These are phyloP conservation scores for Digitonthophagus gazella DNA, from an alignment of 2,888 invertebrate species.

Conservation along the genomic window DNA sequence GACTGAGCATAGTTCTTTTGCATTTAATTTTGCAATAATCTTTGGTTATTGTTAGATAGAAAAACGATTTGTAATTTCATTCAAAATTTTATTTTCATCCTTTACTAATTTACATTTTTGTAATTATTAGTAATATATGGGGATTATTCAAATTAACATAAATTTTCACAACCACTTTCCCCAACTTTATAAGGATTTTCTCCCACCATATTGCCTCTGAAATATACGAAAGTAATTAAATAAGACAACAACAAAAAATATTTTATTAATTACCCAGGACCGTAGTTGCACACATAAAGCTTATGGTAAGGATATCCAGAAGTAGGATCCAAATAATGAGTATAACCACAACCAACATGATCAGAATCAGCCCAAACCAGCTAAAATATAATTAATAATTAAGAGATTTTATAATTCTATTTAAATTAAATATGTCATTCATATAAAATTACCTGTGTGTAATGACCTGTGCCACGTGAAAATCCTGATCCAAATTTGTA, in stretches of 20 bases:
- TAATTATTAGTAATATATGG: too few relatives aligned
- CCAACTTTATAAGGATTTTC: background rate
- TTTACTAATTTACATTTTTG: too few relatives aligned
- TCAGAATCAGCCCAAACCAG: background rate
- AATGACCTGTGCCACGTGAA: background rate
- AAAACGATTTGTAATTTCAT: too few relatives aligned
- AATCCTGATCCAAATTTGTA: background rate
- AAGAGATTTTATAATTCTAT: background rate
- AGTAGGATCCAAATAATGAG: background rate
- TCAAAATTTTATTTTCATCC: too few relatives aligned
- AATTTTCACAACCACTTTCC: background rate
- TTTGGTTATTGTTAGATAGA: too few relatives aligned
- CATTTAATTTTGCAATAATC: too few relatives aligned
- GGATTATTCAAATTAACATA: too few relatives aligned
- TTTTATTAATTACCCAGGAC: conserved; percentile 1
- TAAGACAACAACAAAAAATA: background rate
- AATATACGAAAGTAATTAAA: too few relatives aligned
- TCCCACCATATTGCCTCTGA: background rate
- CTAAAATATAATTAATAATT: background rate
- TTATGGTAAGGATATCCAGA: background rate
- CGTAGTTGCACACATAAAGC: conserved; percentile 5
- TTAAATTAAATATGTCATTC: background rate
- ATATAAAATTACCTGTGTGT: background rate
- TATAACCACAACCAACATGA: background rate
- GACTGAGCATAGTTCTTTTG: too few relatives aligned